These are phyloP conservation scores for Urocyon cinereoargenteus DNA, from an alignment of 2,797 vertebrate species.

Conservation along the genomic window DNA sequence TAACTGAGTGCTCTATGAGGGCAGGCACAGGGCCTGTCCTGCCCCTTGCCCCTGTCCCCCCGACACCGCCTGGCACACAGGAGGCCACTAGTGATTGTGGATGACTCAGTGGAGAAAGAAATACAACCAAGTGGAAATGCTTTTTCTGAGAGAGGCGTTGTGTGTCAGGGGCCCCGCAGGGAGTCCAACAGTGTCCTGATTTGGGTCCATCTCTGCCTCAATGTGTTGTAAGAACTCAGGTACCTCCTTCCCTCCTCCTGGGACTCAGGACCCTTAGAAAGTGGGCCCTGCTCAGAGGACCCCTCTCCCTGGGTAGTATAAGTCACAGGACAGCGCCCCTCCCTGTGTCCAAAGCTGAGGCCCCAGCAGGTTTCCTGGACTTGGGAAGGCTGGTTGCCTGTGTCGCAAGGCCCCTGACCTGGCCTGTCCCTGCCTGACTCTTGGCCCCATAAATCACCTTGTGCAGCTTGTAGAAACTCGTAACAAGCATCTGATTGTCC, in stretches of 20 bases:
- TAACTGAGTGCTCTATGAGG: not conserved
- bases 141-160: not conserved
- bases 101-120: not conserved
- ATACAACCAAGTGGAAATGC: not conserved
- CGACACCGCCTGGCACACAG: not conserved
- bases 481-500: conserved; percentile 83
- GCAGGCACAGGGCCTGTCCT: not conserved
- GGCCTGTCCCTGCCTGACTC: conserved; percentile 65
- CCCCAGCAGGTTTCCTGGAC: not conserved
- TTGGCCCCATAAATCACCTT: conserved; percentile 69
- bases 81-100: not conserved
- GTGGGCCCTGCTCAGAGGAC: not conserved
- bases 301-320: not conserved
- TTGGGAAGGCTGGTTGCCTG: conserved; percentile 62
- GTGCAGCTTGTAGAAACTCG: conserved; percentile 81
- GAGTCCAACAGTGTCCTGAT: not conserved
- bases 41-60: not conserved
- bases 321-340: not conserved
- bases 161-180: not conserved
- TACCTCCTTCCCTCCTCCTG: not conserved
- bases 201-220: not conserved
- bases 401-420: conserved; percentile 73
- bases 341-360: not conserved
- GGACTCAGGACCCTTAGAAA: not conserved
- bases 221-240: not conserved